Conservation (phyloP, 2,888 invertebrate species). For the Automeris io region DNA sequence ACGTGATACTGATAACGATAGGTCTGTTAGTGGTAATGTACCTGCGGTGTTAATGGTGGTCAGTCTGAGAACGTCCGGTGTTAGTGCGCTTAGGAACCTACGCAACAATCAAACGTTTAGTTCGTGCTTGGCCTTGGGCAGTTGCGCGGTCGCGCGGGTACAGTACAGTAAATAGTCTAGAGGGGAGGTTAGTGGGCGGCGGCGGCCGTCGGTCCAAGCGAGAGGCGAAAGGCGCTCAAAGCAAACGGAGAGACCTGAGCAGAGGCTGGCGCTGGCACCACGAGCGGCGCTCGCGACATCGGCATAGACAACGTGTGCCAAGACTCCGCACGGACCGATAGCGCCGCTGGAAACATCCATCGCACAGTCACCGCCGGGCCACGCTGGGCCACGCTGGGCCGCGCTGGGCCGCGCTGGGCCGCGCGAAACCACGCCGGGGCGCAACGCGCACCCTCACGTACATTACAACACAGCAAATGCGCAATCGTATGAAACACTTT, state of each 20-base stretch:
- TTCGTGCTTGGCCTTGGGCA: not conserved
- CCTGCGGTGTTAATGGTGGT: conserved; percentile 75
- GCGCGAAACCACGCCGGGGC: too few relatives aligned
- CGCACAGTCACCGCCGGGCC: conserved; percentile 1
- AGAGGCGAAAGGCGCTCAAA: conserved; percentile 36
- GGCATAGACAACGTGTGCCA: conserved; percentile 75
- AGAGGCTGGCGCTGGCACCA: conserved; percentile 50
- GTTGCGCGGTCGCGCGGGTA: not conserved
- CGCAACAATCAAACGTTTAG: conserved; percentile 24
- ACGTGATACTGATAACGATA: conserved; percentile 9
- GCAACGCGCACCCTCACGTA: too few relatives aligned
- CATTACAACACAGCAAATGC: too few relatives aligned
- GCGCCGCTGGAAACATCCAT: conserved; percentile 57
- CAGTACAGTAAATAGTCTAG: not conserved
- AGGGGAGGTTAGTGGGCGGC: too few relatives aligned
- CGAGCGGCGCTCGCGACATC: conserved; percentile 63
- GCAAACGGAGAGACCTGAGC: conserved; percentile 27
- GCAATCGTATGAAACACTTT: too few relatives aligned
- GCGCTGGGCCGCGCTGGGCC: too few relatives aligned
- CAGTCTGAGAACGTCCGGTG: conserved; percentile 75
- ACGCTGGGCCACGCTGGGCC: too few relatives aligned
- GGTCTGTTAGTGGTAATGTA: conserved; percentile 49
- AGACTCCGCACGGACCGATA: conserved; percentile 76
- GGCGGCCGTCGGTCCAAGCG: conserved; percentile 71
- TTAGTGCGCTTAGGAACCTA: conserved; percentile 77